A percentile compares a stretch with the other conserved stretches of the same genome.
These are phyloP conservation scores for Montifringilla adamsi DNA, from an alignment of 2,113 vertebrate species.

Conservation along the genomic window DNA sequence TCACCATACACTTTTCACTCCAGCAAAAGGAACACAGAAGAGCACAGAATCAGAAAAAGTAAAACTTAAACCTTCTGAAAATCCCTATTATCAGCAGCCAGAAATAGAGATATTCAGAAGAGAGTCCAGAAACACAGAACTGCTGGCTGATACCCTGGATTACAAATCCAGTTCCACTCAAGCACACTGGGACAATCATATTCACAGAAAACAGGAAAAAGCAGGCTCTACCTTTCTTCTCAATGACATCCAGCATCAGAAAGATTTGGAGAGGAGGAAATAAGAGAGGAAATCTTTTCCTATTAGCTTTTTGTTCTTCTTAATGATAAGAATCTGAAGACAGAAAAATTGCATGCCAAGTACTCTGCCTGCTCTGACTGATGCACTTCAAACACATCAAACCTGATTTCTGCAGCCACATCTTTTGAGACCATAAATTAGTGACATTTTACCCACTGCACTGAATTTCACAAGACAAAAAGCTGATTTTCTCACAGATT, in stretches of 20 bases:
- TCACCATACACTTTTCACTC: neutral
- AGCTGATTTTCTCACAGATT: neutral
- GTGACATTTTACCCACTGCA: neutral
- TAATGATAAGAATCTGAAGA: slow-evolving; percentile 40
- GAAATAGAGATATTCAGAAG: neutral
- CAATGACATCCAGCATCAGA: slow-evolving; percentile 41
- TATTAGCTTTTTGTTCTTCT: slow-evolving; percentile 47
- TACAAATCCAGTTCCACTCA: neutral
- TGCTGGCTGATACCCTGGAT: neutral
- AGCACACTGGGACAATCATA: neutral
- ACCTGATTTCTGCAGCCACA: neutral
- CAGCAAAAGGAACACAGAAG: neutral
- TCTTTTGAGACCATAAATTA: neutral
- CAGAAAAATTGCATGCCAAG: slow-evolving; percentile 25
- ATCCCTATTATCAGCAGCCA: neutral
- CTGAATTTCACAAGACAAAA: neutral
- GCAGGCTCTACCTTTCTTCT: slow-evolving; percentile 43
- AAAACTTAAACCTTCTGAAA: neutral
- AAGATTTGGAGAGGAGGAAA: slow-evolving; percentile 42
- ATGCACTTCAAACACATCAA: neutral
- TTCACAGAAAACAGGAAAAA: neutral
- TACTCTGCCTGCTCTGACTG: slow-evolving; percentile 22
- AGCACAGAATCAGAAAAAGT: neutral
- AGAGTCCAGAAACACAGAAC: neutral
- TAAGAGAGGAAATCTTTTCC: slow-evolving; percentile 43